These are phyloP conservation scores for Hesperophylax magnus DNA, from an alignment of 1,140 invertebrate genomes.

Conservation along the genomic window DNA sequence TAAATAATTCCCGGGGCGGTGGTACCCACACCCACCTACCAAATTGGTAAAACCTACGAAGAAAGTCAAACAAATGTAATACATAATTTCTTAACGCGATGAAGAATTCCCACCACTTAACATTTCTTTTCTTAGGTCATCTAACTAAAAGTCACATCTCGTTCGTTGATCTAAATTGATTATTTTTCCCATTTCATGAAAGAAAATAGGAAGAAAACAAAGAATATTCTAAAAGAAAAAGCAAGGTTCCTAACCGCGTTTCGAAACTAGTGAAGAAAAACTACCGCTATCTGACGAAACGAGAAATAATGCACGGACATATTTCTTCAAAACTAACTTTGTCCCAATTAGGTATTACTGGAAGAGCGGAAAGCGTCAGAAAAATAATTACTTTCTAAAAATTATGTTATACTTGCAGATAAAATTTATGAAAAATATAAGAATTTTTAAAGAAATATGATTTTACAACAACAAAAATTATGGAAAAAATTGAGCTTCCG, in stretches of 20 bases:
- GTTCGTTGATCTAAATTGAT: constrained; percentile 1
- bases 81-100: too few species aligned
- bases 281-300: constrained; percentile 1
- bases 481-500: too few species aligned
- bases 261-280: background rate
- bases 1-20: too few species aligned
- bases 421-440: too few species aligned
- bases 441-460: too few species aligned
- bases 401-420: too few species aligned
- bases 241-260: background rate
- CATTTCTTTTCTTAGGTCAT: background rate
- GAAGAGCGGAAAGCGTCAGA: background rate
- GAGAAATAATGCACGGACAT: constrained; percentile 5
- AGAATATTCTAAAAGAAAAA: background rate
- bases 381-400: too few species aligned
- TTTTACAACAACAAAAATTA: too few species aligned
- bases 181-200: background rate
- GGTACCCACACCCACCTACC: too few species aligned
- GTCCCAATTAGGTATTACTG: background rate
- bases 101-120: background rate
- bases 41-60: too few species aligned
- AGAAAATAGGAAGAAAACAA: background rate
- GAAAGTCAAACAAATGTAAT: too few species aligned
- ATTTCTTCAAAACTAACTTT: background rate
- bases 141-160: background rate